A percentile compares a stretch with the other conserved stretches of the same genome.
phyloP scores from a whole-genome alignment of 2,113 vertebrate genomes.

The Marcusenius ussheri region DNA sequence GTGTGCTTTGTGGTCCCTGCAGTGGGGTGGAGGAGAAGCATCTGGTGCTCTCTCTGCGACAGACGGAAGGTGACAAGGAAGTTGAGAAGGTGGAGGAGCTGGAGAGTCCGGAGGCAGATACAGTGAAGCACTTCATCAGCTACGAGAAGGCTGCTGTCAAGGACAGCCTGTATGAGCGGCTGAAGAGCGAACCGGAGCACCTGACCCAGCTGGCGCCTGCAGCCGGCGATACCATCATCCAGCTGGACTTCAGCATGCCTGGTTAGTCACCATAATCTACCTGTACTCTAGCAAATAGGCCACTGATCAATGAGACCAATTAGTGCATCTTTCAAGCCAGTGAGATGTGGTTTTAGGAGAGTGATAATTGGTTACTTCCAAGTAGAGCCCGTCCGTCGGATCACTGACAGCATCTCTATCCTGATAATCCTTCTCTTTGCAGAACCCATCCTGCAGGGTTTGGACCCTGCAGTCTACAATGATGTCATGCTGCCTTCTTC shows the following conservation, averaged over 20 bases:
- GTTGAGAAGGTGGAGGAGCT: background rate
- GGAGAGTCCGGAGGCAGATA: conserved; percentile 59
- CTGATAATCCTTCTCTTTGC: background rate
- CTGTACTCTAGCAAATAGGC: background rate
- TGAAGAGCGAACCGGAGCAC: conserved; percentile 84
- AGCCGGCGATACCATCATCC: conserved; percentile 83
- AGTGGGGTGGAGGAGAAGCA: conserved; percentile 88
- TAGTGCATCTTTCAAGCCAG: background rate
- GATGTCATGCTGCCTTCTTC: conserved; percentile 92
- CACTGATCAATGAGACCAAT: background rate
- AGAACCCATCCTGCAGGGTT: conserved; percentile 29
- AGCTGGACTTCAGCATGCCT: conserved; percentile 78
- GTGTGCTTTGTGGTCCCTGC: conserved; percentile 36
- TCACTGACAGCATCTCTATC: background rate
- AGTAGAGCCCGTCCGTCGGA: background rate
- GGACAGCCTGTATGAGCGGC: conserved; percentile 73
- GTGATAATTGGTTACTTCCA: background rate
- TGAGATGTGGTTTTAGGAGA: background rate
- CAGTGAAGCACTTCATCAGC: conserved; percentile 69
- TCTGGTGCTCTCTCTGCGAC: conserved; percentile 85
- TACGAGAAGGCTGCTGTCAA: conserved; percentile 51
- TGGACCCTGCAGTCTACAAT: conserved; percentile 84
- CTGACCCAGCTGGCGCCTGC: conserved; percentile 85
- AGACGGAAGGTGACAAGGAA: conserved; percentile 53
- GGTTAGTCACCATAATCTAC: conserved; percentile 52